Evolutionary conservation across 2,888 invertebrate genomes (phyloP).

Genomic region (Diadegma fenestrale): DNA sequence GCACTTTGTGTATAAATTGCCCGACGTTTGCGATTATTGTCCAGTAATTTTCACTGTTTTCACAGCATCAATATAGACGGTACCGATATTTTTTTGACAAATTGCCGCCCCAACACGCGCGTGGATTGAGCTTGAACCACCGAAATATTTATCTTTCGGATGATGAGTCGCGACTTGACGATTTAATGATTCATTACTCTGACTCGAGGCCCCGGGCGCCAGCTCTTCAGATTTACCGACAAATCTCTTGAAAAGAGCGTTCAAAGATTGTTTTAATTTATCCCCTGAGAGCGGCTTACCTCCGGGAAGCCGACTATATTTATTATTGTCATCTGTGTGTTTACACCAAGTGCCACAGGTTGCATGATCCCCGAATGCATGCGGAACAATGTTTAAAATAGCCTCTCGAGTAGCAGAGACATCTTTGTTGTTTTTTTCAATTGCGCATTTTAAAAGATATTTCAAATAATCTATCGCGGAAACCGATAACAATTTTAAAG

Average conservation of each 20-base stretch:
- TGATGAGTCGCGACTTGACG: constrained; percentile 53
- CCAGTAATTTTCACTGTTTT: too few species aligned
- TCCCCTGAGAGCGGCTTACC: background rate
- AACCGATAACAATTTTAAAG: too few species aligned
- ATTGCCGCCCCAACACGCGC: constrained; percentile 62
- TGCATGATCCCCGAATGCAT: too few species aligned
- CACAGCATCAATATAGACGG: too few species aligned
- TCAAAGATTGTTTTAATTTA: constrained; percentile 1
- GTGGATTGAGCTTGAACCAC: constrained; percentile 62
- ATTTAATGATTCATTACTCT: constrained; percentile 67
- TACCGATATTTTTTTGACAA: constrained; percentile 64
- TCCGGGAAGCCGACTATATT: constrained; percentile 24
- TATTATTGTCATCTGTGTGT: constrained; percentile 19
- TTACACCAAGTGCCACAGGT: too few species aligned
- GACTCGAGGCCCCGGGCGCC: constrained; percentile 64
- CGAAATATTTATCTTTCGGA: constrained; percentile 66
- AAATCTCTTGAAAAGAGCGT: constrained; percentile 57
- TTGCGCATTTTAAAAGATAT: too few species aligned
- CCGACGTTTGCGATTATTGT: too few species aligned
- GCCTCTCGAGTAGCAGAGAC: too few species aligned
- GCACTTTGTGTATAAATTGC: too few species aligned
- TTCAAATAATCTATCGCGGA: too few species aligned
- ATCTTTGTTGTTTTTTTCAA: too few species aligned
- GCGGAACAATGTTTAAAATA: too few species aligned
- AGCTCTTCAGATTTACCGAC: constrained; percentile 65